Evolutionary conservation across 2,888 invertebrate genomes (phyloP).

Genomic region (Pelosia muscerda): DNA sequence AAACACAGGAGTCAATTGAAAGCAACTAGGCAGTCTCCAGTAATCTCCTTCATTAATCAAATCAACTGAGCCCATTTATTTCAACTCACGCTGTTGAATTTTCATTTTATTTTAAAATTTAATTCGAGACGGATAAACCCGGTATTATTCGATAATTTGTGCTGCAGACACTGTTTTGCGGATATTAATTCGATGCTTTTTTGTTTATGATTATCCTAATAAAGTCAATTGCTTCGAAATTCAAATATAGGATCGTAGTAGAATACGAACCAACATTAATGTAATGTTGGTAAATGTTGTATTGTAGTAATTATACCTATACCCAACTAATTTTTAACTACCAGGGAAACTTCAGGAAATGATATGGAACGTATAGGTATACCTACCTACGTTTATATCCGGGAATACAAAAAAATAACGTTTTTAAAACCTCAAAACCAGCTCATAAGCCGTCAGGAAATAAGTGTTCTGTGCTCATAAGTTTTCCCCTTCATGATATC

Average conservation of each 20-base stretch:
- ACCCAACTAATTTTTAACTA: no score
- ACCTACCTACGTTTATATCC: no score
- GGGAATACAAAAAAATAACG: no score
- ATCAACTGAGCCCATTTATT: conserved; percentile 42
- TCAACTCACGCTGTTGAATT: conserved; percentile 29
- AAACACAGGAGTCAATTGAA: conserved; percentile 27
- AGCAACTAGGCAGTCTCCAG: conserved; percentile 24
- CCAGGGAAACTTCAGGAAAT: no score
- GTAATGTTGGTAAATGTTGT: no score
- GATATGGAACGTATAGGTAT: no score
- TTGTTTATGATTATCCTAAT: conserved; percentile 4
- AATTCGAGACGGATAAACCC: conserved; percentile 33
- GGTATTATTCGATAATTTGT: conserved; percentile 29
- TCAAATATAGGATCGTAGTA: not conserved
- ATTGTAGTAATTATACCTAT: no score
- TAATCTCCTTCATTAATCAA: conserved; percentile 47
- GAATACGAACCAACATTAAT: no score
- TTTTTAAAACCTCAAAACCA: no score
- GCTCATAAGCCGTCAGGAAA: no score
- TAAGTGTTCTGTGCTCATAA: no score
- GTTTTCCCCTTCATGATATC: no score
- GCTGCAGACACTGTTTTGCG: conserved; percentile 14
- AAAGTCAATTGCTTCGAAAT: not conserved
- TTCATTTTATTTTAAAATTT: conserved; percentile 40
- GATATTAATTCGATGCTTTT: conserved; percentile 17